phyloP scores from a whole-genome alignment of 2,797 vertebrate species.

The Lates japonicus region DNA sequence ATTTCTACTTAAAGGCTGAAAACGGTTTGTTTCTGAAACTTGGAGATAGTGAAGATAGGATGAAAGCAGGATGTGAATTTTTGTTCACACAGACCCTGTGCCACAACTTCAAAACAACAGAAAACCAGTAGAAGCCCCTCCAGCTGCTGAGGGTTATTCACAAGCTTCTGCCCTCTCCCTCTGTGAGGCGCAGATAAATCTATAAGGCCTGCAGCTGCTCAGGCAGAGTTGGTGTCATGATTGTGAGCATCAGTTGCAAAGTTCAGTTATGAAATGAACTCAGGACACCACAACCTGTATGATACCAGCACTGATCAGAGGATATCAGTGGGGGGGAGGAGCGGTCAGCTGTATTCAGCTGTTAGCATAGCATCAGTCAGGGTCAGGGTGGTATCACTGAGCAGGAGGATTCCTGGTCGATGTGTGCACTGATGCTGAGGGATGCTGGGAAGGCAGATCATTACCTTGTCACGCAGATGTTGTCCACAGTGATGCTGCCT shows the following conservation, averaged over 20 bases:
- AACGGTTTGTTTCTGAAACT: no score
- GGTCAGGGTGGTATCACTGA: neutral
- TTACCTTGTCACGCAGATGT: neutral
- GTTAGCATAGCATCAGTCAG: conserved; percentile 19
- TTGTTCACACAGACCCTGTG: conserved; percentile 5
- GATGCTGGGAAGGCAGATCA: neutral
- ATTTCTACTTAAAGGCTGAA: no score
- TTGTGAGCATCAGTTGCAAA: conserved; percentile 8
- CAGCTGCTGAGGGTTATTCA: conserved; percentile 25
- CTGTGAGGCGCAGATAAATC: conserved; percentile 28
- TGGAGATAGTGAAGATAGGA: neutral
- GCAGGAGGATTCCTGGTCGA: neutral
- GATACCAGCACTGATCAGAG: conserved; percentile 8
- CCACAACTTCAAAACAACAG: conserved; percentile 33
- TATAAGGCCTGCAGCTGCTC: conserved; percentile 28
- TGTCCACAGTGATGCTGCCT: neutral
- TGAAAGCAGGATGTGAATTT: neutral
- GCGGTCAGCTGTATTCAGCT: neutral
- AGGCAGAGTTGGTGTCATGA: conserved; percentile 5
- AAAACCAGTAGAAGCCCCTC: neutral
- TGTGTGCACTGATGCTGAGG: neutral
- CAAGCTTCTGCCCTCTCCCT: neutral
- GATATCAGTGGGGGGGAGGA: conserved; percentile 3
- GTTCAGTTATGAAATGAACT: neutral
- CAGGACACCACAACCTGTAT: neutral